Conservation (phyloP, 2,888 invertebrate species). For the Drosophila pullipes region DNA sequence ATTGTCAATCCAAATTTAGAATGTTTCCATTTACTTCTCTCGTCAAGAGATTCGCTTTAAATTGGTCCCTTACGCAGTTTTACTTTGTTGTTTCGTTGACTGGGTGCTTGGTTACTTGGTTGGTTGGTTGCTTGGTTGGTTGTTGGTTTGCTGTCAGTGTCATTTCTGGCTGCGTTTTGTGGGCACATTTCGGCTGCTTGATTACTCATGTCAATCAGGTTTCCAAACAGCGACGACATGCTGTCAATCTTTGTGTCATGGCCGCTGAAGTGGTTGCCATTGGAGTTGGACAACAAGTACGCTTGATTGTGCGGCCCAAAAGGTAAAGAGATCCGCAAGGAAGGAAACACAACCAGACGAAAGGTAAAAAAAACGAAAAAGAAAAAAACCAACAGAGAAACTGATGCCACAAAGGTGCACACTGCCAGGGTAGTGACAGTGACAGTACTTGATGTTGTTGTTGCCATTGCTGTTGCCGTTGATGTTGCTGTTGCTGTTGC, state of each 20-base stretch:
- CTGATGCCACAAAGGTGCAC: slow-evolving; percentile 78
- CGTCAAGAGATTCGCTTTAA: slow-evolving; percentile 5
- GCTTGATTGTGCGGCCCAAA: slow-evolving; percentile 71
- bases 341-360: slow-evolving; percentile 31
- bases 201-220: slow-evolving; percentile 85
- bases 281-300: slow-evolving; percentile 64
- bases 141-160: slow-evolving; percentile 72
- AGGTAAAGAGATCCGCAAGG: slow-evolving; percentile 41
- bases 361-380: slow-evolving; percentile 19
- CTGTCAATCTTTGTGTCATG: slow-evolving; percentile 85
- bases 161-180: slow-evolving; percentile 81
- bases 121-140: slow-evolving; percentile 25
- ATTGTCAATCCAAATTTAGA: neutral
- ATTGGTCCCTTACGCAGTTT: slow-evolving; percentile 26
- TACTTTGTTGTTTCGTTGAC: slow-evolving; percentile 13
- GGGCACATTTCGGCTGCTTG: slow-evolving; percentile 84
- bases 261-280: slow-evolving; percentile 64
- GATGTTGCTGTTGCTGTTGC: slow-evolving; percentile 12
- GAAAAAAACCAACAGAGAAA: slow-evolving; percentile 32
- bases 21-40: slow-evolving; percentile 5
- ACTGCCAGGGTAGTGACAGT: slow-evolving; percentile 61
- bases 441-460: slow-evolving; percentile 66
- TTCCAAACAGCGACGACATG: slow-evolving; percentile 84
- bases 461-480: slow-evolving; percentile 48
- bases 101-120: slow-evolving; percentile 13